These are phyloP conservation scores for Emydoidea blandingii DNA, from an alignment of 2,797 vertebrate species.

Conservation along the genomic window DNA sequence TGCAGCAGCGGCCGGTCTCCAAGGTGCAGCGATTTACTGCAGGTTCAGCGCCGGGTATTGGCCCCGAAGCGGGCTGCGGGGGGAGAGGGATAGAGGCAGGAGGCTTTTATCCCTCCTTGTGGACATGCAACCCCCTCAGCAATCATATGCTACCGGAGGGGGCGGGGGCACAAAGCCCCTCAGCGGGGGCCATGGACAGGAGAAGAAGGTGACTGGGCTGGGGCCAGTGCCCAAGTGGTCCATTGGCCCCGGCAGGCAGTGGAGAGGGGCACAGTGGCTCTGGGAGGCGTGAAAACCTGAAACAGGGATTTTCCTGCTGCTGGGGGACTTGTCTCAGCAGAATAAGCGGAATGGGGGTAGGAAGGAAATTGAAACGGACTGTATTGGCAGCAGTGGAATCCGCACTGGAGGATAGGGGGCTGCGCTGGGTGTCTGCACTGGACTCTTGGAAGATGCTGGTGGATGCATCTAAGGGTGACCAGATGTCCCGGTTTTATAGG, in stretches of 20 bases:
- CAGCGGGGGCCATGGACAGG: neutral
- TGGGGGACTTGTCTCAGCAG: neutral
- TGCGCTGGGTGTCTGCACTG: neutral
- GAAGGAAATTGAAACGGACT: neutral
- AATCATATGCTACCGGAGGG: neutral
- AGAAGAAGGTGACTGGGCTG: neutral
- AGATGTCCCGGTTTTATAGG: too few relatives aligned
- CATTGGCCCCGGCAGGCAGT: neutral
- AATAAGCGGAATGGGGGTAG: neutral
- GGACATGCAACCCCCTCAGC: neutral
- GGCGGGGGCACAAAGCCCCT: neutral
- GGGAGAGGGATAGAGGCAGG: rapidly evolving
- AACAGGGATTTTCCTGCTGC: neutral
- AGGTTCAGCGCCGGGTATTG: neutral
- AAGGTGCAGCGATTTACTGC: neutral
- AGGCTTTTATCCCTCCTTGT: neutral
- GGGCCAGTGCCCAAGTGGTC: neutral
- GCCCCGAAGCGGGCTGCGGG: neutral
- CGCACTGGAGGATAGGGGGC: neutral
- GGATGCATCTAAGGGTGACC: neutral
- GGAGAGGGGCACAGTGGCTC: neutral
- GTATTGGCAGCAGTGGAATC: neutral
- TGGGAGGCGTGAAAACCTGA: neutral
- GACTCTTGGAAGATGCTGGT: neutral
- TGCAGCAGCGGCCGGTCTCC: neutral